Base-by-base conservation (phyloP, 1,140 invertebrate species). In the Charaxes varanes region DNA sequence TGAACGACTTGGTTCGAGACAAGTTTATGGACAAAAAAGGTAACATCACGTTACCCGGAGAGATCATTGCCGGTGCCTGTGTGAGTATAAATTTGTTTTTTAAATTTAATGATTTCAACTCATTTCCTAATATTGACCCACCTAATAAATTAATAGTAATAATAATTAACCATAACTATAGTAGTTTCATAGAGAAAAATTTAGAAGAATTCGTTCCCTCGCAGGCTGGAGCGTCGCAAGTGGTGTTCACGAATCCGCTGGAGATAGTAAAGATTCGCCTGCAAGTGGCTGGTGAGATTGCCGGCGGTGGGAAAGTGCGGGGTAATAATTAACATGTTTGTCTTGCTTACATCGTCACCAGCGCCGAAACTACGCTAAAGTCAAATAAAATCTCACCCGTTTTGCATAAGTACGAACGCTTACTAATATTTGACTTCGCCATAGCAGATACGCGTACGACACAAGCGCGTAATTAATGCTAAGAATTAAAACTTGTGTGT, bases 261-360 rank as follows among this genome's bases (percentile, higher is more conserved):
- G 98, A 99, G 87, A 99, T 99, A 52, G 97, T 99, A 0, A 99
- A 99, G 87, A 99, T 99, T 73, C 90, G 98, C 3, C 84, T 99
- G 3, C 98, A 99, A 89, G 97, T 99, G 19, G 97, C 98, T 2
- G 98, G 98, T 7, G 98, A 99, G 86, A 96, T 99, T n/a, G 78
- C 78, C 0, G 82, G 89, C 17, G 90, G 87, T 0, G 77, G 37
- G 44, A 19, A 38, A 21, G 38, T 32, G 51, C 53, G 51, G 65
- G 57, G 54, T 53, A 65, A 66, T 77, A 78, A 77, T 79, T 79
- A 79, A 78, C 74, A 76, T 80, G 73, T 81, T 81, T 81, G 77
- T 73, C 66, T 81, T 77, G 66, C 73, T 80, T 73, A 77, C 70
- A 74, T 71, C 71, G 77, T 74, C 69, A 65, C 63, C 53, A 65